phyloP scores from a whole-genome alignment of 1,140 invertebrate species.

The Phenacoccus solenopsis region DNA sequence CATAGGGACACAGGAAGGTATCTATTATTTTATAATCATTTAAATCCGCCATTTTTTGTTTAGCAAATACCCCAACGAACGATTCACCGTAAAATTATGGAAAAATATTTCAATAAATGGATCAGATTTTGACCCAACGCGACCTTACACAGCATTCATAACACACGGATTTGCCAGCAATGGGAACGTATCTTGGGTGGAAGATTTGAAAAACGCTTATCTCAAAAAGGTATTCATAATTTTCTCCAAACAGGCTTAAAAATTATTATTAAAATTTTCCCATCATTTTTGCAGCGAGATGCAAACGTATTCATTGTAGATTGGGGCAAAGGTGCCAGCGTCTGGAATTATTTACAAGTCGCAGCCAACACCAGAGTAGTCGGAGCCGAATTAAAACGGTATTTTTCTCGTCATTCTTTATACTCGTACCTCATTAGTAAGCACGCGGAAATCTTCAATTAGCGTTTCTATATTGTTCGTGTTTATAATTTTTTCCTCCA shows the following conservation, averaged over 20 bases:
- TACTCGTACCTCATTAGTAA: too few relatives aligned
- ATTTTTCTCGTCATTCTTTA: too few relatives aligned
- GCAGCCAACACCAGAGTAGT: conserved; percentile 35
- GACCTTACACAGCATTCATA: conserved; percentile 27
- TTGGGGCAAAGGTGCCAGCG: conserved; percentile 32
- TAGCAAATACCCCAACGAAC: conserved; percentile 19
- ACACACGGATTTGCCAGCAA: conserved; percentile 29
- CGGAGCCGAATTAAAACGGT: conserved; percentile 28
- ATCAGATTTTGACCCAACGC: conserved; percentile 24
- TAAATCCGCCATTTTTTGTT: not conserved
- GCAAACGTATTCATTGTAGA: conserved; percentile 34
- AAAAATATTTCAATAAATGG: conserved; percentile 25
- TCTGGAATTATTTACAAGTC: conserved; percentile 31
- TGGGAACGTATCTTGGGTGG: conserved; percentile 27
- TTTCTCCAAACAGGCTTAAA: not conserved
- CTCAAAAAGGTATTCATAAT: conserved; percentile 26
- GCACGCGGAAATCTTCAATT: too few relatives aligned
- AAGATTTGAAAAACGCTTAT: conserved; percentile 27
- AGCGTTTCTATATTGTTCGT: too few relatives aligned
- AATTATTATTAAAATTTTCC: not conserved
- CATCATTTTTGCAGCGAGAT: conserved; percentile 28
- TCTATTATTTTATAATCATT: not conserved
- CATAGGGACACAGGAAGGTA: not conserved
- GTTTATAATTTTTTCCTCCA: too few relatives aligned
- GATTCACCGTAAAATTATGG: conserved; percentile 23